A percentile compares a stretch with the other conserved stretches of the same genome.
These are phyloP conservation scores for Sphenopsis melanotis DNA, from an alignment of 2,797 vertebrate species.

Conservation along the genomic window DNA sequence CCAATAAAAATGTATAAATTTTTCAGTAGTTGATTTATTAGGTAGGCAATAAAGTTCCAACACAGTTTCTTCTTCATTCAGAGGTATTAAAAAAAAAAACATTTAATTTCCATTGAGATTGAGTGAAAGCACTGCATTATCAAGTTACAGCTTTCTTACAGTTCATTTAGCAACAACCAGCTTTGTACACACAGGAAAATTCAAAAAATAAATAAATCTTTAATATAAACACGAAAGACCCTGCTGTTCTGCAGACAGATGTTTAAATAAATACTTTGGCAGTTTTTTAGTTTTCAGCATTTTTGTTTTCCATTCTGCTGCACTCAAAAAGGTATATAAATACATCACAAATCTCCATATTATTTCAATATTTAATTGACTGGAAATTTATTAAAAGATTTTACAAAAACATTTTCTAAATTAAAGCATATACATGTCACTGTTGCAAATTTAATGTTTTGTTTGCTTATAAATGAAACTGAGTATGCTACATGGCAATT, in stretches of 20 bases:
- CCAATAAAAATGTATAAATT: background rate
- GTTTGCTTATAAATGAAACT: background rate
- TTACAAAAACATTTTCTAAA: background rate
- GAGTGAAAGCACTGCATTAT: background rate
- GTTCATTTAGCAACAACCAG: background rate
- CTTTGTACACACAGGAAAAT: background rate
- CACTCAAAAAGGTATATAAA: background rate
- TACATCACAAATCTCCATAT: background rate
- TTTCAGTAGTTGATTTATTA: background rate
- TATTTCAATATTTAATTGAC: slow-evolving; percentile 26
- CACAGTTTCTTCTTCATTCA: background rate
- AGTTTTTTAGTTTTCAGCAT: background rate
- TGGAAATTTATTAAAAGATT: background rate
- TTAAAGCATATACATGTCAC: background rate
- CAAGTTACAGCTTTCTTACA: background rate
- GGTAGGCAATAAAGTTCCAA: background rate
- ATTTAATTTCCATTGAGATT: background rate
- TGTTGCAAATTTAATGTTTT: background rate
- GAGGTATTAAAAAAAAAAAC: background rate
- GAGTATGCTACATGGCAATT: background rate
- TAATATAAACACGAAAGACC: background rate
- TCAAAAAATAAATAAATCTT: background rate
- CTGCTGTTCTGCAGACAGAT: background rate
- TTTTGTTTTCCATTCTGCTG: background rate
- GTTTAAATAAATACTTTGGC: background rate